Evolutionary conservation across 1,140 invertebrate genomes (phyloP).

Genomic region (Xylocopa sonorina): DNA sequence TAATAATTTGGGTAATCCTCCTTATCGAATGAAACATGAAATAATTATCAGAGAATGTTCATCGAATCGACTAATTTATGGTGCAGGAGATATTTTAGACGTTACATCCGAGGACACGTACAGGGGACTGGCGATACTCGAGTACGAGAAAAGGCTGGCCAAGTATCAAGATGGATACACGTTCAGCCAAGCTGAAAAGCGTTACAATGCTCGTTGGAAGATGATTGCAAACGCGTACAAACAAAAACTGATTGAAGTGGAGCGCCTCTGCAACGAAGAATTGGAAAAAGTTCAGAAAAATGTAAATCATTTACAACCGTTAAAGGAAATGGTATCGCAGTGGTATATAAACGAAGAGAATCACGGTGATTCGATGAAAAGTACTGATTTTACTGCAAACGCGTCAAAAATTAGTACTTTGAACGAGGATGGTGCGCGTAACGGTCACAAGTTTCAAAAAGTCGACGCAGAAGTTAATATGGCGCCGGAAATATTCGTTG

Average conservation of each 20-base stretch:
- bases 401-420: neutral
- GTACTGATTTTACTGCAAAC: neutral
- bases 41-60: neutral
- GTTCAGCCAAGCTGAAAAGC: conserved; percentile 60
- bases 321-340: conserved; percentile 63
- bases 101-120: conserved; percentile 36
- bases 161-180: conserved; percentile 62
- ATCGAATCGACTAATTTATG: neutral
- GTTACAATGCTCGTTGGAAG: conserved; percentile 61
- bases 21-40: neutral
- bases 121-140: conserved; percentile 54
- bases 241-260: conserved; percentile 62
- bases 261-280: conserved; percentile 67
- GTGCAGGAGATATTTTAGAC: conserved; percentile 35
- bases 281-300: conserved; percentile 65
- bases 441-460: neutral
- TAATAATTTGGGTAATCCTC: conserved; percentile 46
- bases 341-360: conserved; percentile 55
- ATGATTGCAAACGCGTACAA: conserved; percentile 60
- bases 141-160: conserved; percentile 67
- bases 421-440: neutral
- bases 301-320: conserved; percentile 56
- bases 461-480: conserved; percentile 64
- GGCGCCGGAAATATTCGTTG: conserved; percentile 58
- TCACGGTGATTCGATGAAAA: conserved; percentile 51